Conservation (phyloP, 2,888 invertebrate genomes). For the Leucania comma region DNA sequence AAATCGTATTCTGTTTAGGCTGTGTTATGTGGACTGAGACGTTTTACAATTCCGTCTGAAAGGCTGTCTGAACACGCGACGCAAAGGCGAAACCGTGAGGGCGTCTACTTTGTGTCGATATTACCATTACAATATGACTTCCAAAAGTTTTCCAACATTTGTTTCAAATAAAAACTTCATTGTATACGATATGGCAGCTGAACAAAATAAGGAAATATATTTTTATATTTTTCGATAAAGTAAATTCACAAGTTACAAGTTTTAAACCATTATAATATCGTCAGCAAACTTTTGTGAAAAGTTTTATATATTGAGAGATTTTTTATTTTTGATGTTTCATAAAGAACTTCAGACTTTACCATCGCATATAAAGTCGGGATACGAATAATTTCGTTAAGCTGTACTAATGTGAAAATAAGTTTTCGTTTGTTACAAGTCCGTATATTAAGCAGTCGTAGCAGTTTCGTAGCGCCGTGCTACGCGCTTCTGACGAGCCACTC, state of each 20-base stretch:
- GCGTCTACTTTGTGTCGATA: conserved; percentile 9
- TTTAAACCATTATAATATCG: conserved; percentile 2
- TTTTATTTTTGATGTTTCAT: not conserved
- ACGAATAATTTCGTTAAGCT: not conserved
- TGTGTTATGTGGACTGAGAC: conserved; percentile 1
- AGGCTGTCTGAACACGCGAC: conserved; percentile 31
- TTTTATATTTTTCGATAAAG: conserved; percentile 3
- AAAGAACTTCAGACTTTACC: not conserved
- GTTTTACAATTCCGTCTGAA: conserved; percentile 38
- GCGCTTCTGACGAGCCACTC: conserved; percentile 56
- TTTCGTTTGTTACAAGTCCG: conserved; percentile 21
- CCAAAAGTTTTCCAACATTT: conserved; percentile 1
- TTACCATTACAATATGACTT: conserved; percentile 19
- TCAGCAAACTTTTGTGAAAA: conserved; percentile 14
- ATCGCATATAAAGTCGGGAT: not conserved
- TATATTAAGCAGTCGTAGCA: conserved; percentile 56
- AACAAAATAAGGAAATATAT: not conserved
- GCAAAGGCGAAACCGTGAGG: conserved; percentile 1
- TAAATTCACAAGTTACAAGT: conserved; percentile 12
- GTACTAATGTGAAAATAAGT: conserved; percentile 13
- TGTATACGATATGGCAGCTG: not conserved
- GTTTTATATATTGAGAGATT: conserved; percentile 15
- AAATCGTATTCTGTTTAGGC: conserved; percentile 14
- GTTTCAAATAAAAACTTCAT: conserved; percentile 18
- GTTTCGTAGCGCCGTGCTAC: conserved; percentile 75